Conservation (phyloP, 2,888 invertebrate genomes). For the Rhimphoctona megacephalus region DNA sequence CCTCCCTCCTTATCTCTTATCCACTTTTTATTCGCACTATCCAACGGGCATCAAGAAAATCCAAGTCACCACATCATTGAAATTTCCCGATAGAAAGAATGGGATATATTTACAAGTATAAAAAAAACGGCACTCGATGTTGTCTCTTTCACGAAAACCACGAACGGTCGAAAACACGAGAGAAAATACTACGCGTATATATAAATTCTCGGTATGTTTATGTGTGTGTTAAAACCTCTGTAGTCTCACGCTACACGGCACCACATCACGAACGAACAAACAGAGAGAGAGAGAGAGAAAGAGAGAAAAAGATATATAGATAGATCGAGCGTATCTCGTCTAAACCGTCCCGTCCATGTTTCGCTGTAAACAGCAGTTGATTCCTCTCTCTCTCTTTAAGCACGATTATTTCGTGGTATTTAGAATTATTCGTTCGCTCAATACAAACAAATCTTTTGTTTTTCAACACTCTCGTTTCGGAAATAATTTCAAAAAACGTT, state of each 20-base stretch:
- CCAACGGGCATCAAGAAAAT: constrained; percentile 8
- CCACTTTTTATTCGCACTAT: constrained; percentile 6
- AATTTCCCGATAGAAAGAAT: background rate
- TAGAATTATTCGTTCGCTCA: background rate
- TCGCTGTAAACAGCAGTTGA: constrained; percentile 27
- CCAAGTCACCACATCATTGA: constrained; percentile 27
- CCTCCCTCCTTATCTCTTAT: constrained; percentile 1
- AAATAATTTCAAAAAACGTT: background rate
- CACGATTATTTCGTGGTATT: background rate
- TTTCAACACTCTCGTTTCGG: background rate
- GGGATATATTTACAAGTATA: background rate
- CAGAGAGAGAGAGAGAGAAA: constrained; percentile 23
- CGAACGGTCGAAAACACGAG: constrained; percentile 57
- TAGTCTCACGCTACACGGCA: constrained; percentile 56
- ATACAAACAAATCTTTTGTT: background rate
- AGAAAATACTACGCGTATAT: constrained; percentile 49
- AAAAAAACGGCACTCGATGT: constrained; percentile 7
- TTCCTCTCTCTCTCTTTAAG: constrained; percentile 9
- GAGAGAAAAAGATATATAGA: constrained; percentile 14
- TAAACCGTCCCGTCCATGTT: constrained; percentile 55
- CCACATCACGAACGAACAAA: constrained; percentile 32
- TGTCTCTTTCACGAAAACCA: constrained; percentile 52
- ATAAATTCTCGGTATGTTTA: constrained; percentile 18
- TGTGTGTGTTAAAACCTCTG: constrained; percentile 45
- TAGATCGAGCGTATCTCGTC: constrained; percentile 58